phyloP scores from a whole-genome alignment of 2,888 invertebrate species.

The Calliphora vomitoria region DNA sequence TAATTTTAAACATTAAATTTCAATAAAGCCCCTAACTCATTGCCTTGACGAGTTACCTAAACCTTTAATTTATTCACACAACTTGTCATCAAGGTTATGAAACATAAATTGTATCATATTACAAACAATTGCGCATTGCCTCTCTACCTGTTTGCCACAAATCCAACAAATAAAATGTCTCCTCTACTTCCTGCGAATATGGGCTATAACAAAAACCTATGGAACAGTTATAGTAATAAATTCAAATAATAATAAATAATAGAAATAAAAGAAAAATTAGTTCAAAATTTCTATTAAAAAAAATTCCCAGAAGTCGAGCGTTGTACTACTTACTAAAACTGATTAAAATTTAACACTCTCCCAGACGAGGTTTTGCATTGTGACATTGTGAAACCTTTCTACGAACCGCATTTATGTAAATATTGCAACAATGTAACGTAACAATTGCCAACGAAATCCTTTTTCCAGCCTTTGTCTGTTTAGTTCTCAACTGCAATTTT shows the following conservation, averaged over 20 bases:
- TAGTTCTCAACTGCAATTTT: slow-evolving; percentile 12
- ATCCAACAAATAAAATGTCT: background rate
- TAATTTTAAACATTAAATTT: background rate
- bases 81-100: slow-evolving; percentile 23
- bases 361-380: slow-evolving; percentile 1
- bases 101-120: background rate
- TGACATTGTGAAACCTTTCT: slow-evolving; percentile 58
- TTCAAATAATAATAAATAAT: background rate
- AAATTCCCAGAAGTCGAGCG: slow-evolving; percentile 11
- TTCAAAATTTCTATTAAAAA: background rate
- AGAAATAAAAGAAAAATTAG: slow-evolving; percentile 21
- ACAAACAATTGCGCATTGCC: background rate
- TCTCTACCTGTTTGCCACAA: slow-evolving; percentile 47
- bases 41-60: background rate
- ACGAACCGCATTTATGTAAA: slow-evolving; percentile 61
- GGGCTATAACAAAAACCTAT: background rate
- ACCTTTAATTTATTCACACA: background rate
- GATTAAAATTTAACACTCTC: slow-evolving; percentile 51
- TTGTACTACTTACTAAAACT: slow-evolving; percentile 21
- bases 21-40: background rate
- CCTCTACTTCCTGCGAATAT: slow-evolving; percentile 16
- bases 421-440: slow-evolving; percentile 58
- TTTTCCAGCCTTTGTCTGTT: background rate
- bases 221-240: background rate
- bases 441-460: slow-evolving; percentile 58